A percentile compares a stretch with the other conserved stretches of the same genome.
phyloP scores from a whole-genome alignment of 2,113 vertebrate species.

The Leucosticte australis region DNA sequence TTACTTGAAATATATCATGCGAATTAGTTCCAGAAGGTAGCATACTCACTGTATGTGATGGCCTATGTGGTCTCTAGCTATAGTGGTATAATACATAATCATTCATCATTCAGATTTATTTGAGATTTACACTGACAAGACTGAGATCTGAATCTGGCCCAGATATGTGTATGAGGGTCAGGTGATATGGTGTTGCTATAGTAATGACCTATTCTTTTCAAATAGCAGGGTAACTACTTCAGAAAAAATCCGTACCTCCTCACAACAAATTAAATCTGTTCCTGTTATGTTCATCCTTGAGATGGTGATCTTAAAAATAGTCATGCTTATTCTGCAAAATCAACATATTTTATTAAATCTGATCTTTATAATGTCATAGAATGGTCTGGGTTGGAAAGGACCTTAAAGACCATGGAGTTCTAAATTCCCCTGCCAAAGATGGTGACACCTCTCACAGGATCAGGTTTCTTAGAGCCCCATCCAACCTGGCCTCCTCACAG shows the following conservation, averaged over 20 bases:
- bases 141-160: neutral
- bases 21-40: neutral
- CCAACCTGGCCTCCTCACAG: neutral
- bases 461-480: neutral
- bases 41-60: neutral
- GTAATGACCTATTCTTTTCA: constrained; percentile 26
- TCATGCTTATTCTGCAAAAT: constrained; percentile 21
- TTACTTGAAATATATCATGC: neutral
- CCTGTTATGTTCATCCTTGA: neutral
- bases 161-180: neutral
- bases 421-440: neutral
- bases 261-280: constrained; percentile 17
- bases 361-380: neutral
- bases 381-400: neutral
- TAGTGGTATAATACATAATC: neutral
- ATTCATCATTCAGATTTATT: neutral
- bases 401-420: neutral
- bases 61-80: neutral
- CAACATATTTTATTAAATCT: neutral
- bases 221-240: neutral
- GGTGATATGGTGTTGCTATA: neutral
- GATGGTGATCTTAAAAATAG: constrained; percentile 1
- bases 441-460: neutral
- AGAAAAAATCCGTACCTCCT: neutral
- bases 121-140: neutral